These are phyloP conservation scores for Oostethus manadensis DNA, from an alignment of 2,113 vertebrate genomes.

Conservation along the genomic window DNA sequence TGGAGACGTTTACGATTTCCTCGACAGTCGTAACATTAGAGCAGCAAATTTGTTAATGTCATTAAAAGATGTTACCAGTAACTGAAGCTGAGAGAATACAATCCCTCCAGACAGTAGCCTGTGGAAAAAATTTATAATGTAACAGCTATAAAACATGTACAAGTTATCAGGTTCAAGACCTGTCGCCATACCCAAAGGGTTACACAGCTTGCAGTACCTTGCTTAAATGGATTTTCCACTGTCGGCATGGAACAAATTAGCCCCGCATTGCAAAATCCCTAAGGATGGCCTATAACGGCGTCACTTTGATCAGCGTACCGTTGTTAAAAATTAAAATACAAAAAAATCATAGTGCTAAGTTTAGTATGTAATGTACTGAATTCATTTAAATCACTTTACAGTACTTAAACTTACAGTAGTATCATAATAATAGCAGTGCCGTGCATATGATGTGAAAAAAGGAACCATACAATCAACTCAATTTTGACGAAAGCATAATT, in stretches of 20 bases:
- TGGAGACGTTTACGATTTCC: constrained; percentile 97
- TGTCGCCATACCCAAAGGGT: constrained; percentile 79
- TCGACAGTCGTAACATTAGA: constrained; percentile 96
- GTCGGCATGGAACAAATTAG: constrained; percentile 43
- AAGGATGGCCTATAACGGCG: no score
- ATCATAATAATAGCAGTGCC: no score
- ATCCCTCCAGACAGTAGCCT: constrained; percentile 83
- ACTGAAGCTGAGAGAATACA: constrained; percentile 87
- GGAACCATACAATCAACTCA: no score
- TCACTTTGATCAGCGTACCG: no score
- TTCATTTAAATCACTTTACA: no score
- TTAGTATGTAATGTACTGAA: no score
- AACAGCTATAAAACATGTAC: constrained; percentile 95
- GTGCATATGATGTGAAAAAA: no score
- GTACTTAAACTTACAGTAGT: no score
- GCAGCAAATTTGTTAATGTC: constrained; percentile 97
- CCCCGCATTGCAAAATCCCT: constrained; percentile 5
- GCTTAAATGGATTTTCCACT: constrained; percentile 79
- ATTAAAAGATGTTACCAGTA: constrained; percentile 96
- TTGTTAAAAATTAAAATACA: no score
- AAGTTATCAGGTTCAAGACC: constrained; percentile 89
- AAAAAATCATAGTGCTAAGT: no score
- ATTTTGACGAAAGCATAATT: no score
- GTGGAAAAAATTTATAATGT: constrained; percentile 99
- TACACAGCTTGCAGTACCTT: constrained; percentile 73